phyloP scores from a whole-genome alignment of 2,888 invertebrate species.

The Agrochola macilenta region DNA sequence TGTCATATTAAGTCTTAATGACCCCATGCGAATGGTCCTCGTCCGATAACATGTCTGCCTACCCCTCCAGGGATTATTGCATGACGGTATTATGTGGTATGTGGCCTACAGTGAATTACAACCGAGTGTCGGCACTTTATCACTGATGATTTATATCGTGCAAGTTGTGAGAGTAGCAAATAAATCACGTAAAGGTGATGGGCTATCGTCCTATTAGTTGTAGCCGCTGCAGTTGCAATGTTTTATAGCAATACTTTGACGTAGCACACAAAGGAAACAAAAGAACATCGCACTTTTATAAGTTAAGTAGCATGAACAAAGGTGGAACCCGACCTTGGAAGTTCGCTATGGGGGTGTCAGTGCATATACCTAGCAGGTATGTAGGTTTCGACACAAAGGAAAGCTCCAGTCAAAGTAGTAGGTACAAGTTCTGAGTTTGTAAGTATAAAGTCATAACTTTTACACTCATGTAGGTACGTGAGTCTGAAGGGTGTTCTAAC shows the following conservation, averaged over 20 bases:
- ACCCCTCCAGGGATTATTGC: constrained; percentile 35
- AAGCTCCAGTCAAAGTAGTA: constrained; percentile 1
- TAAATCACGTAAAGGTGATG: constrained; percentile 52
- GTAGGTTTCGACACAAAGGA: constrained; percentile 14
- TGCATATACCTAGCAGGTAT: neutral
- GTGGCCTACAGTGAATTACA: constrained; percentile 49
- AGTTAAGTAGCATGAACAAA: neutral
- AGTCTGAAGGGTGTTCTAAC: constrained; percentile 10
- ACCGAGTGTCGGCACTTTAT: constrained; percentile 54
- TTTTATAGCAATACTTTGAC: constrained; percentile 7
- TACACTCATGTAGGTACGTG: neutral
- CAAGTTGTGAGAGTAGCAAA: constrained; percentile 40
- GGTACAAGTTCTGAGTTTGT: too few relatives aligned
- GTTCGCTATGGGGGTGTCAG: neutral
- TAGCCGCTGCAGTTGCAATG: constrained; percentile 31
- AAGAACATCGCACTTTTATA: constrained; percentile 5
- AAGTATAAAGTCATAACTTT: constrained; percentile 7
- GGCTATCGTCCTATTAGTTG: constrained; percentile 53
- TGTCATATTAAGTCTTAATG: constrained; percentile 20
- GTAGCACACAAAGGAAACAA: constrained; percentile 11
- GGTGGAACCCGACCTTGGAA: constrained; percentile 5
- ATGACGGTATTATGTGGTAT: constrained; percentile 45
- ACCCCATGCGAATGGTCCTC: constrained; percentile 21
- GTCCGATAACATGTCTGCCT: constrained; percentile 31
- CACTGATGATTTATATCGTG: constrained; percentile 51